Conservation (phyloP, 1,140 invertebrate species). For the Diprion similis region DNA sequence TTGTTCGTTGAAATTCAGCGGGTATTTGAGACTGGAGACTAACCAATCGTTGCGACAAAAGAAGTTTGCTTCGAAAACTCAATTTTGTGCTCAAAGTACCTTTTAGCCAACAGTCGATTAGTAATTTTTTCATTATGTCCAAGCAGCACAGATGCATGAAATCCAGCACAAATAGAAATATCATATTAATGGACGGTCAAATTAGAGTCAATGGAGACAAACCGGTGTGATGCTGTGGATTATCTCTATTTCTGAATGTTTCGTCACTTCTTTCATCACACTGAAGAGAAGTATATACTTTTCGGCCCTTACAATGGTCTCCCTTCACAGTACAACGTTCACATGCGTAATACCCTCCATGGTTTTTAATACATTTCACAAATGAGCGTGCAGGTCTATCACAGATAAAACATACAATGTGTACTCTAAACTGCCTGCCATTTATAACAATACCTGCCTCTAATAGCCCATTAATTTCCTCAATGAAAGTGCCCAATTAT, state of each 20-base stretch:
- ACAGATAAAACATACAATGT: constrained; percentile 20
- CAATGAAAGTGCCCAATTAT: constrained; percentile 17
- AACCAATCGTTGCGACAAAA: not conserved
- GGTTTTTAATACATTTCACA: constrained; percentile 16
- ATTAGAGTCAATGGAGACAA: constrained; percentile 17
- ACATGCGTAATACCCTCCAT: constrained; percentile 16
- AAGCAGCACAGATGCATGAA: constrained; percentile 25
- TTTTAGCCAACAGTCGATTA: constrained; percentile 3
- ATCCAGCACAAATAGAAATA: constrained; percentile 17
- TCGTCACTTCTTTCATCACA: not conserved
- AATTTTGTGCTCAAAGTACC: no score
- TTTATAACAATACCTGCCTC: not conserved
- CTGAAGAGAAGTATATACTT: constrained; percentile 12
- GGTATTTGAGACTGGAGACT: constrained; percentile 24
- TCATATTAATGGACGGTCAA: constrained; percentile 16
- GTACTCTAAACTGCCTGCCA: constrained; percentile 3
- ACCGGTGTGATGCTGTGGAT: no score
- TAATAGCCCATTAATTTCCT: constrained; percentile 15
- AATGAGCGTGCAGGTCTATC: no score
- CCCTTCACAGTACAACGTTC: no score
- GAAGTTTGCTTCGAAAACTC: not conserved
- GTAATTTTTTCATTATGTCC: not conserved
- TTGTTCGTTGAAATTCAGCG: constrained; percentile 35
- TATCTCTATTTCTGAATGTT: constrained; percentile 10
- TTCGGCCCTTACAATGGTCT: no score